Evolutionary conservation across 1,140 invertebrate genomes (phyloP).

Genomic region (Nautilus pompilius): DNA sequence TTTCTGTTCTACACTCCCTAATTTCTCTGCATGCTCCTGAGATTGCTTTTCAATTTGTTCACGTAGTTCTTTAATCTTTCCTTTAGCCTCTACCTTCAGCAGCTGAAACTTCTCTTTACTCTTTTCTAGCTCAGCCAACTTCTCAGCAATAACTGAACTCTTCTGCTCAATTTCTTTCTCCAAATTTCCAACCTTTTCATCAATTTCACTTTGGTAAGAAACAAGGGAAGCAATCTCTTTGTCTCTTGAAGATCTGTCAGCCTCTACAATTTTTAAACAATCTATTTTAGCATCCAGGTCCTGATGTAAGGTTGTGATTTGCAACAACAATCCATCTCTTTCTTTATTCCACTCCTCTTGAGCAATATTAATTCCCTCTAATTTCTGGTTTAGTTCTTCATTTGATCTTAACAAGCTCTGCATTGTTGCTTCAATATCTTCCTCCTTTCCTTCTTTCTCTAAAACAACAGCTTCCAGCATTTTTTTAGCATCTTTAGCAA

Average conservation of each 20-base stretch:
- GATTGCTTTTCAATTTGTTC: slow-evolving; percentile 12
- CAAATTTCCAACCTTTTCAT: neutral
- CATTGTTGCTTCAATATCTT: neutral
- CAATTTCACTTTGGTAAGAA: neutral
- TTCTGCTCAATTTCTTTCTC: slow-evolving; percentile 16
- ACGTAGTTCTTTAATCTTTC: slow-evolving; percentile 2
- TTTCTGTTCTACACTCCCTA: too few species aligned
- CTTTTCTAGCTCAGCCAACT: slow-evolving; percentile 12
- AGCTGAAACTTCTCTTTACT: slow-evolving; percentile 9
- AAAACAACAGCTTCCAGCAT: neutral
- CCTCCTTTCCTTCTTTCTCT: neutral
- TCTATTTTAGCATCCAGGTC: slow-evolving; percentile 7
- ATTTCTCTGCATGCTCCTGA: slow-evolving; percentile 25
- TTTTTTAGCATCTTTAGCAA: neutral
- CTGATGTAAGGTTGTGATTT: slow-evolving; percentile 14
- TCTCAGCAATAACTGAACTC: slow-evolving; percentile 1
- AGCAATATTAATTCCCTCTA: neutral
- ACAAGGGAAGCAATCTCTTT: neutral
- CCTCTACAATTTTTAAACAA: slow-evolving; percentile 5
- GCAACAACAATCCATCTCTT: slow-evolving; percentile 5
- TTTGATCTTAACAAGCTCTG: neutral
- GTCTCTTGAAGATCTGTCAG: neutral
- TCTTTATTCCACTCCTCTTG: slow-evolving; percentile 12
- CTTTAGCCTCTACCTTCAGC: slow-evolving; percentile 4
- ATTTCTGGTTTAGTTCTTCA: slow-evolving; percentile 5